Evolutionary conservation across 1,140 invertebrate species (phyloP).

Genomic region (Brachionus sp.): DNA sequence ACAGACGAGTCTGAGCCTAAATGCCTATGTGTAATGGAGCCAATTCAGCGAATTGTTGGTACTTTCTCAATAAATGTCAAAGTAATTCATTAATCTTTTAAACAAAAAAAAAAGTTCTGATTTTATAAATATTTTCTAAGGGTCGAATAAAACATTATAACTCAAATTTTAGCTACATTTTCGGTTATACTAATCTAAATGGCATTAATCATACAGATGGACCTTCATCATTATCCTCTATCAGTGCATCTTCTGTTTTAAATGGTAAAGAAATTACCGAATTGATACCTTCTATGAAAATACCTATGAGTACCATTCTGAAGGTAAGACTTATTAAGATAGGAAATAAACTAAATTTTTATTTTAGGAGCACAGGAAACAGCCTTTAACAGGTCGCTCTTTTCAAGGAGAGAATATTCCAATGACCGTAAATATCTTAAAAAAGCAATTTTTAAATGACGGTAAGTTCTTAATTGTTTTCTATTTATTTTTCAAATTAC

Average conservation of each 20-base stretch:
- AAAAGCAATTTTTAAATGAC: constrained; percentile 50
- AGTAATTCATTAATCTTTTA: constrained; percentile 53
- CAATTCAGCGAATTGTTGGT: constrained; percentile 61
- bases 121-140: constrained; percentile 61
- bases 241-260: constrained; percentile 48
- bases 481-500: no score
- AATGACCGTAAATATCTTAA: constrained; percentile 66
- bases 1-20: constrained; percentile 58
- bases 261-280: constrained; percentile 50
- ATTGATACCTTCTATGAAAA: constrained; percentile 53
- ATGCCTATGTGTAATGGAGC: constrained; percentile 67
- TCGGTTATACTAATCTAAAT: constrained; percentile 53
- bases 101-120: constrained; percentile 59
- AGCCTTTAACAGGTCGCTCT: constrained; percentile 66
- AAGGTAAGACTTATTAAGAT: constrained; percentile 31
- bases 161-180: constrained; percentile 62
- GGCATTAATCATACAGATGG: constrained; percentile 48
- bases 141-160: constrained; percentile 60
- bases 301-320: constrained; percentile 47
- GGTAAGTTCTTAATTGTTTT: background rate
- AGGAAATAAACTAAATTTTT: background rate
- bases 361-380: constrained; percentile 62
- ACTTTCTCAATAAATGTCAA: constrained; percentile 52
- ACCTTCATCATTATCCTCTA: background rate
- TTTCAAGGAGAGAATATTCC: constrained; percentile 62